These are phyloP conservation scores for Coracopsis vasa DNA, from an alignment of 2,113 vertebrate species.

Conservation along the genomic window DNA sequence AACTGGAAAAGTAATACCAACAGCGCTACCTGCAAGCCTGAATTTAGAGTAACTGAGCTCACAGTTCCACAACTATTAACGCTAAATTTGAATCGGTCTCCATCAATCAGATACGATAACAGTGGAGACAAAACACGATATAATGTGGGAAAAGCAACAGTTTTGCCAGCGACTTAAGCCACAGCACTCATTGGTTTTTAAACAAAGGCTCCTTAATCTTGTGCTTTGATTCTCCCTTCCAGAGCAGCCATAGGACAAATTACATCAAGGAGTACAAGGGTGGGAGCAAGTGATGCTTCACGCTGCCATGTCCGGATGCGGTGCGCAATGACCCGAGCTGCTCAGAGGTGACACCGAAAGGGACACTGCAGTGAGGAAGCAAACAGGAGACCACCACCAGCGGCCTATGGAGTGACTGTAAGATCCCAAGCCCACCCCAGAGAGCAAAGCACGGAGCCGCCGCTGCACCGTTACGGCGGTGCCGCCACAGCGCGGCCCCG, in stretches of 20 bases:
- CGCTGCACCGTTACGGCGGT: too few relatives aligned
- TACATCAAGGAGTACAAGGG: accelerated
- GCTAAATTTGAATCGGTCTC: background rate
- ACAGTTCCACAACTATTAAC: background rate
- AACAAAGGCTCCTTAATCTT: background rate
- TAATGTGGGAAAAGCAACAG: background rate
- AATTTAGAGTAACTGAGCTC: background rate
- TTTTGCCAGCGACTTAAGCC: background rate
- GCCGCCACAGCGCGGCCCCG: too few relatives aligned
- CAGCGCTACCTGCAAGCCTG: background rate
- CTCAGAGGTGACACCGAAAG: background rate
- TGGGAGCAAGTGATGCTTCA: background rate
- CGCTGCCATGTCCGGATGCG: accelerated
- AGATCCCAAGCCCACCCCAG: background rate
- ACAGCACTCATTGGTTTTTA: too few relatives aligned
- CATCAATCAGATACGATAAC: background rate
- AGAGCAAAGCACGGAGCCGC: too few relatives aligned
- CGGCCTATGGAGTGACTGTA: background rate
- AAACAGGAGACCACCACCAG: background rate
- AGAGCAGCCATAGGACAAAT: background rate
- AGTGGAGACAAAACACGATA: accelerated
- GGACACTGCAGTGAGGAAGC: background rate
- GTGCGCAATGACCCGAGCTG: background rate
- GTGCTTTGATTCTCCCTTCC: background rate
- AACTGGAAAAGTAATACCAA: background rate